Base-by-base conservation (phyloP, 2,888 invertebrate species). In the Diaperis boleti region DNA sequence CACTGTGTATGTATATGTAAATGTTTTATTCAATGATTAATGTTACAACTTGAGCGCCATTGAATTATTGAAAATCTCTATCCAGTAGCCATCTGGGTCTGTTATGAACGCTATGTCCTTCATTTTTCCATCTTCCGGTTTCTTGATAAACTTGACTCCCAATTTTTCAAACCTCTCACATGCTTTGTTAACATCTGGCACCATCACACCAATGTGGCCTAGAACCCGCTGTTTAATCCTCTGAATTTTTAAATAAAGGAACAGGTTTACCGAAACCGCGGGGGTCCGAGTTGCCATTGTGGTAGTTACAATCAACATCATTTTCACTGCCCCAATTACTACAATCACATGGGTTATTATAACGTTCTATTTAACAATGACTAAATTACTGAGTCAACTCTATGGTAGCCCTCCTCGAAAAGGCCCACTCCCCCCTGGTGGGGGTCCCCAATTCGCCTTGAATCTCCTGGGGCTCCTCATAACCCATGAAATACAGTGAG, bases 71-170 rank as follows among this genome's bases (percentile, higher is more conserved):
- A 76, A 73, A 44, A 76, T 76, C 65, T 97, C 96, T 74, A 97
- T 96, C 96, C 96, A 96, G 78, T 97, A 97, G 20, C 95, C 96
- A 79, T 97, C 97, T 0, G 97, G 97, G 79, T 97, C 97, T 73
- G 94, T 92, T 62, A 97, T 94, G 79, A 97, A 97, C 1, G 96
- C 97, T 42, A 97, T 83, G 0, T 95, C 95, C 79, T 92, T 95
- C 95, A 96, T 96, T 78, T 92, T 94, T 0, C 95, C 95, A 73
- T 95, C 96, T 74, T 92, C 88, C 0, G 95, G 96, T 68, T 88
- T 90, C 79, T 97, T 98, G 1, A 95, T 86, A 80, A 96, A 98
- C 65, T 92, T 90, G 2, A 96, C 96, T 0, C 92, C 92, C 59
- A 90, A 84, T 68, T 90, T 85, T 76, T 96, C 94, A 78, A 98